These are phyloP conservation scores for Falco punctatus DNA, from an alignment of 2,113 vertebrate species.

Conservation along the genomic window DNA sequence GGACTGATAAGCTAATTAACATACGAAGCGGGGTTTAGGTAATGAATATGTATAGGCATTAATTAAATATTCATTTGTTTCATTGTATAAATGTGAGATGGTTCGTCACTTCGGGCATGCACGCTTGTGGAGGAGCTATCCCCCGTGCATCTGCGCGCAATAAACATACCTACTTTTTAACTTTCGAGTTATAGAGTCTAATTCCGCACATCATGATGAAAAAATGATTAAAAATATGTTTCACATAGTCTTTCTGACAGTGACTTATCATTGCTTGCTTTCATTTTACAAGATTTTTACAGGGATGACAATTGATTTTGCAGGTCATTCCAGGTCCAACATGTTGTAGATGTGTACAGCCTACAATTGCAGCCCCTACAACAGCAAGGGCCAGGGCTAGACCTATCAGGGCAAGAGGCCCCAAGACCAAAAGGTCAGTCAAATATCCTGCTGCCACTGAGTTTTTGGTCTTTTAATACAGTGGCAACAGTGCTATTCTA, in stretches of 20 bases:
- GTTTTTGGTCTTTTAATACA: not conserved
- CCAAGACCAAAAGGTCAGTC: not conserved
- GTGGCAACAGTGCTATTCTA: not conserved
- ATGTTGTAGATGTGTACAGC: not conserved
- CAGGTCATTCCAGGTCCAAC: not conserved
- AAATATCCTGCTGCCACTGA: not conserved
- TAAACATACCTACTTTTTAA: too few species aligned
- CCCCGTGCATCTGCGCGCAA: too few species aligned
- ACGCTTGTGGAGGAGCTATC: too few species aligned
- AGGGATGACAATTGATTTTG: not conserved
- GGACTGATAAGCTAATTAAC: too few species aligned
- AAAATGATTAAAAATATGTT: not conserved
- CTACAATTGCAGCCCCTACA: fast-evolving
- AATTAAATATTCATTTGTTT: too few species aligned
- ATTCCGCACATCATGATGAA: not conserved
- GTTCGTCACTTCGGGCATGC: too few species aligned
- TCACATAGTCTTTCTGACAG: not conserved
- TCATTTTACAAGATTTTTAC: not conserved
- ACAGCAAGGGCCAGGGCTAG: not conserved
- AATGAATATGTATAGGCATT: too few species aligned
- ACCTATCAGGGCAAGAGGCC: not conserved
- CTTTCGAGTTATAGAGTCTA: too few species aligned
- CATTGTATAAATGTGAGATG: too few species aligned
- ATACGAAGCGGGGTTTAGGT: too few species aligned
- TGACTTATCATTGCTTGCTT: not conserved